Evolutionary conservation across 1,140 invertebrate species (phyloP).

Genomic region (Lordiphosa stackelbergi): DNA sequence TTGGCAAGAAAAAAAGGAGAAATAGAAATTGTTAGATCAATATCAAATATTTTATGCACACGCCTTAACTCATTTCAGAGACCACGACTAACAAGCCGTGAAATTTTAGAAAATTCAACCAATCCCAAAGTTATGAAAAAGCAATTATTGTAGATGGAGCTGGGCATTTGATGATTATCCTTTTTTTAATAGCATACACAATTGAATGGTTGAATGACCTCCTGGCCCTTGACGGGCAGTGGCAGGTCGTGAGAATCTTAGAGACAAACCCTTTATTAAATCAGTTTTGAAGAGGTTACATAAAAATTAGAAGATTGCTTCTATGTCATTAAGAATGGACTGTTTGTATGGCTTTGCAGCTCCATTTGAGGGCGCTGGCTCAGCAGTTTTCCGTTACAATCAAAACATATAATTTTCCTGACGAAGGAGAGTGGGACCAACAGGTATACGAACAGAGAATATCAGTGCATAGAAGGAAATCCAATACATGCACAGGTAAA

Average conservation of each 20-base stretch:
- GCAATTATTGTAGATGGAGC: constrained; percentile 44
- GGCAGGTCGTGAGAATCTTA: constrained; percentile 47
- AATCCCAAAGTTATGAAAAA: constrained; percentile 56
- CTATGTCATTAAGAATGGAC: constrained; percentile 65
- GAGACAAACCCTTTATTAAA: constrained; percentile 47
- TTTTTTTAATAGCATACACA: constrained; percentile 2
- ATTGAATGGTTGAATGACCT: constrained; percentile 60
- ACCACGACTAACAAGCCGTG: constrained; percentile 62
- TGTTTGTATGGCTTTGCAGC: constrained; percentile 36
- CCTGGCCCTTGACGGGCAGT: constrained; percentile 18
- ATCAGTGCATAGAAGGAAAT: constrained; percentile 57
- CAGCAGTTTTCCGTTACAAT: constrained; percentile 69
- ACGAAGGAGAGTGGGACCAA: constrained; percentile 5
- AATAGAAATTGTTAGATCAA: constrained; percentile 43
- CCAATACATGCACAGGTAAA: constrained; percentile 43
- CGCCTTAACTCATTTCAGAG: constrained; percentile 33
- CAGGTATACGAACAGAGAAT: constrained; percentile 34
- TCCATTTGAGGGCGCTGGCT: constrained; percentile 15
- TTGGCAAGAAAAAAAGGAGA: constrained; percentile 14
- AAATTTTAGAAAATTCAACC: constrained; percentile 39
- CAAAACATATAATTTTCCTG: constrained; percentile 69
- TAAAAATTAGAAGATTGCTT: constrained; percentile 68
- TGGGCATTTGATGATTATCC: constrained; percentile 21
- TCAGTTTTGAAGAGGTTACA: constrained; percentile 52
- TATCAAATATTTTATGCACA: constrained; percentile 66